Base-by-base conservation (phyloP, 2,888 invertebrate genomes). In the Perdita meconis region DNA sequence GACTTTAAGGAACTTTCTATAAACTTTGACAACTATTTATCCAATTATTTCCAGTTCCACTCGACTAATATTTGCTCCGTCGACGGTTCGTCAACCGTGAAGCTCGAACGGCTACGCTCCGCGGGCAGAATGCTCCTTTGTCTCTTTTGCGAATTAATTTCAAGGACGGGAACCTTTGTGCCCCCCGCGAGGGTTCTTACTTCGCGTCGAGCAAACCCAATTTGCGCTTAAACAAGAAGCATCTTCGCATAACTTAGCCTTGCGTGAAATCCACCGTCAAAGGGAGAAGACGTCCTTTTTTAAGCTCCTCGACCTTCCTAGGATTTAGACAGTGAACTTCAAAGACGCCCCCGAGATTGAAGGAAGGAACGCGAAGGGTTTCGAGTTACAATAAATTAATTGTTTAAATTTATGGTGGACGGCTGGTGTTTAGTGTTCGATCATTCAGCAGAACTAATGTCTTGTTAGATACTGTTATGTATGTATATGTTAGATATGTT, bases 211-310 rank as follows among this genome's bases (percentile, higher is more conserved):
- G 72, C 68, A 81, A 89, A 87, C 81, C 88, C 83, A 89, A 88
- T 89, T 89, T 86, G 80, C 85, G 85, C 74, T 89, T 89, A 87
- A 91, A 90, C 90, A 91, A 90, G 87, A 86, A 89, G 87, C 87
- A 87, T 88, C 88, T 88, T 90, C 89, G 88, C 86, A 86, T 85
- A 88, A 90, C 84, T 88, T 87, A 85, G 83, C 87, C 84, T 90
- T 90, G 90, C 90, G 87, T 91, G 84, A 91, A 89, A 90, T 87
- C 83, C 89, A 82, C 87, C 82, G 89, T 90, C 90, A 89, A 90
- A 90, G 90, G 89, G 86, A 82, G 84, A 76, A 77, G 74, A 78
- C 75, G 85, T 78, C 79, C 85, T 84, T 87, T 86, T 86, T 87
- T 85, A 69, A 81, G 65, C 67, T 57, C 53, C 74, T 59, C 57